Evolutionary conservation across 1,140 invertebrate species (phyloP), one percentile per base, ranked within the genome.

Genomic region (Trachymyrmex cornetzi): DNA sequence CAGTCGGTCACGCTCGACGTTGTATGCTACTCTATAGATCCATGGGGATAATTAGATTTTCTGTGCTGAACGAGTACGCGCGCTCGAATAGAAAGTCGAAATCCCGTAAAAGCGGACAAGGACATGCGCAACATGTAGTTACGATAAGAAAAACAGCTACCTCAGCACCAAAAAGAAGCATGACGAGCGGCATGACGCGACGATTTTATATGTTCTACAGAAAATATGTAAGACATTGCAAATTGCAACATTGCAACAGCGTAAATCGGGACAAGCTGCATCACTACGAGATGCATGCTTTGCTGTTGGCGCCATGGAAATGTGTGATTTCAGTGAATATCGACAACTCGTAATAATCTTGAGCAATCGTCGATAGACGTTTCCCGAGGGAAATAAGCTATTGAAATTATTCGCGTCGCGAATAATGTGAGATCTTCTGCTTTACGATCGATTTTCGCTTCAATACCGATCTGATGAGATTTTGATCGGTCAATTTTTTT

Each of bases 101-200:
- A 71, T 27, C 16, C 19, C 12, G 34, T 59, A 59, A 48, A 75
- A 48, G 3, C 38, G 22, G 59, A 75, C 55, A 74, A 61, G 69
- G 38, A 30, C 55, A 6, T n/a, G 24, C 30, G 14, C n/a, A 24
- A 67, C n/a, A 19, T 44, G 16, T 38, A 69, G 22, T 27, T 44
- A 16, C 7, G 87, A 89, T 77, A 77, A 74, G 67, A 85, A 85
- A 84, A 63, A 61, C 53, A 16, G 69, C 55, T 44, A 22, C 9
- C 22, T 50, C 24, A 14, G 30, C 50, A 22, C n/a, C 63, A 6
- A 24, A 61, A 86, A 48, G 38, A 24, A 22, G 22, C 64, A 48
- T 22, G 19, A 22, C 61, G 44, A 67, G 24, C 44, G 24, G 50
- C 50, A 16, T 14, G 48, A 50, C 48, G 19, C 30, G 30, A 69